phyloP scores from a whole-genome alignment of 2,888 invertebrate genomes.

The Corbicula japonica region DNA sequence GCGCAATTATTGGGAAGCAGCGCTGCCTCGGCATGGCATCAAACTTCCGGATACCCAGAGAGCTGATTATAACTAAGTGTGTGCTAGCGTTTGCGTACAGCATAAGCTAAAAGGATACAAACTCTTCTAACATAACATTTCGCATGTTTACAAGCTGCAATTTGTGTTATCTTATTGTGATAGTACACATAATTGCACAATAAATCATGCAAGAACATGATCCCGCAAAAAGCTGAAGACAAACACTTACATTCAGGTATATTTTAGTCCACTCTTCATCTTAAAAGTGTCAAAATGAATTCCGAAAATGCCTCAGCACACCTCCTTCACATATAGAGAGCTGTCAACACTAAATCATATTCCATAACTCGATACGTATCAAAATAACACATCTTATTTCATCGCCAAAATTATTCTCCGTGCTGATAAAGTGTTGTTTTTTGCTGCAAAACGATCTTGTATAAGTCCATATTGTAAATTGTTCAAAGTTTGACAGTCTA shows the following conservation, averaged over 20 bases:
- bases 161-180: too few relatives aligned
- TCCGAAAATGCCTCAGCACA: neutral
- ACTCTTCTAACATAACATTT: too few relatives aligned
- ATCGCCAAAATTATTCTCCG: slow-evolving; percentile 3
- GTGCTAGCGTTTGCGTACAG: too few relatives aligned
- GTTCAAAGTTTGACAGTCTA: neutral
- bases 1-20: too few relatives aligned
- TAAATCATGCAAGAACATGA: too few relatives aligned
- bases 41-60: too few relatives aligned
- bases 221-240: too few relatives aligned
- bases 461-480: neutral
- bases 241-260: slow-evolving; percentile 6
- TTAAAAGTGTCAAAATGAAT: slow-evolving; percentile 19
- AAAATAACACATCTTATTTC: slow-evolving; percentile 10
- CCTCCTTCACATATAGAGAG: neutral
- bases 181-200: too few relatives aligned
- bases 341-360: slow-evolving; percentile 19
- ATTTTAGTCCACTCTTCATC: slow-evolving; percentile 10
- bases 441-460: neutral
- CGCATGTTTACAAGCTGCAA: too few relatives aligned
- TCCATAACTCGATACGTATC: slow-evolving; percentile 19
- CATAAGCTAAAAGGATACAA: too few relatives aligned
- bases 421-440: neutral
- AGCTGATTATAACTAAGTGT: too few relatives aligned
- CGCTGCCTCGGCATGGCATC: too few relatives aligned